These are phyloP conservation scores for Xylocampa areola DNA, from an alignment of 2,888 invertebrate species.

Conservation along the genomic window DNA sequence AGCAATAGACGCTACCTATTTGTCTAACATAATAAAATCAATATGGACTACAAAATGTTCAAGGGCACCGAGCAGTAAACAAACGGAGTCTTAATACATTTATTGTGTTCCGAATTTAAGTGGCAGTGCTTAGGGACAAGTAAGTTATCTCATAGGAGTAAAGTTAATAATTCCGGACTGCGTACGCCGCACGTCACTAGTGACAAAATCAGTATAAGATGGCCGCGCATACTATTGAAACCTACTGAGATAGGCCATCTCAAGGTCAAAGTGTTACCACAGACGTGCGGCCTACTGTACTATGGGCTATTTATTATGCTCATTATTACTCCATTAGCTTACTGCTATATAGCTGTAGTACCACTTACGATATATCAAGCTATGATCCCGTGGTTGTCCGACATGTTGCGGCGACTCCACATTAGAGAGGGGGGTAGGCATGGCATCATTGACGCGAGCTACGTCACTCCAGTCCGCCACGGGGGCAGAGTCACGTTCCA, in stretches of 20 bases:
- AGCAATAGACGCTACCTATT: constrained; percentile 9
- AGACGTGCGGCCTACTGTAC: not conserved
- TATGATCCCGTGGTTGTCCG: constrained; percentile 88
- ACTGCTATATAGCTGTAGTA: constrained; percentile 5
- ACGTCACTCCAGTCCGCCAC: constrained; percentile 79
- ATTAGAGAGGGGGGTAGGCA: constrained; percentile 94
- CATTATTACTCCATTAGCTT: constrained; percentile 10
- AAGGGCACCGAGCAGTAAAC: not conserved
- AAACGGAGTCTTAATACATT: not conserved
- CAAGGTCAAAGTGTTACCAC: too few relatives aligned
- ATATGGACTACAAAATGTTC: constrained; percentile 12
- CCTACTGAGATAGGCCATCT: too few relatives aligned
- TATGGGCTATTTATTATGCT: not conserved
- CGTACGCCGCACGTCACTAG: too few relatives aligned
- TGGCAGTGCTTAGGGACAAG: too few relatives aligned
- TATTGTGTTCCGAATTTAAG: not conserved
- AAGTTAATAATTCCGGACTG: too few relatives aligned
- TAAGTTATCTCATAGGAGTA: too few relatives aligned
- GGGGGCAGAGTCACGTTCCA: constrained; percentile 87
- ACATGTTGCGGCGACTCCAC: constrained; percentile 90
- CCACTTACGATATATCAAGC: constrained; percentile 91
- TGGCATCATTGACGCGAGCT: constrained; percentile 75
- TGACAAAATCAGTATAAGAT: too few relatives aligned
- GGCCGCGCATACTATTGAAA: too few relatives aligned
- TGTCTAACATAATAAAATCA: constrained; percentile 37